A percentile compares a stretch with the other conserved stretches of the same genome.
phyloP scores from a whole-genome alignment of 2,797 vertebrate species.

The Brachyrhaphis roseni region DNA sequence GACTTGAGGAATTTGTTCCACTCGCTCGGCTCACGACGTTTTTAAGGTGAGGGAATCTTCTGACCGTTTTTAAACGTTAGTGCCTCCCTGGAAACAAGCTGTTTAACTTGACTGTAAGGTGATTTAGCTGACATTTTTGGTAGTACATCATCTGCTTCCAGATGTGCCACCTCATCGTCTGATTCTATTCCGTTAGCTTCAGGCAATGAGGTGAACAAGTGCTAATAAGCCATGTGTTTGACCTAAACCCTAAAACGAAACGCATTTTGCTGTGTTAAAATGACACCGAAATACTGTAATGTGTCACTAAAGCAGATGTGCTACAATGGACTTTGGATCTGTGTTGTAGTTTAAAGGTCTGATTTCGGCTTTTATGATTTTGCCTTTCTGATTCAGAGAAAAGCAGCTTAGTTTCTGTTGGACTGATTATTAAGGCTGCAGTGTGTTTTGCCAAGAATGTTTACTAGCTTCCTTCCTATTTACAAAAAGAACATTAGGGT shows the following conservation, averaged over 20 bases:
- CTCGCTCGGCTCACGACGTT: constrained; percentile 4
- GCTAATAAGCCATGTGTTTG: background rate
- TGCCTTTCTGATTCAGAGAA: constrained; percentile 2
- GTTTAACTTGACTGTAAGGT: constrained; percentile 16
- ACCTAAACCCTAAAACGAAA: background rate
- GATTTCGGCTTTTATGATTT: background rate
- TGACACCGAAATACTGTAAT: background rate
- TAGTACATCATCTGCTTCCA: constrained; percentile 32
- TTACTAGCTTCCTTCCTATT: background rate
- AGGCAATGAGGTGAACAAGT: background rate
- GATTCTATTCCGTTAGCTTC: constrained; percentile 39
- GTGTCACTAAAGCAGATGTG: background rate
- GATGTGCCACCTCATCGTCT: constrained; percentile 80
- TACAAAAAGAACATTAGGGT: background rate
- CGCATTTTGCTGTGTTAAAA: background rate
- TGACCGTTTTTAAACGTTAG: background rate
- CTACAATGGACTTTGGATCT: background rate
- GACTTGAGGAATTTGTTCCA: constrained; percentile 60
- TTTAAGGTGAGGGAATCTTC: background rate
- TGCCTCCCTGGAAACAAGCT: background rate
- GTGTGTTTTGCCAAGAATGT: background rate
- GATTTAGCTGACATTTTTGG: constrained; percentile 8
- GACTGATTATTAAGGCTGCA: background rate
- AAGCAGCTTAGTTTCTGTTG: constrained; percentile 38
- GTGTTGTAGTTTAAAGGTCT: background rate